Evolutionary conservation across 2,888 invertebrate genomes (phyloP), one percentile per base, ranked within the genome.

Genomic region (Ptycholaimellus sp.): DNA sequence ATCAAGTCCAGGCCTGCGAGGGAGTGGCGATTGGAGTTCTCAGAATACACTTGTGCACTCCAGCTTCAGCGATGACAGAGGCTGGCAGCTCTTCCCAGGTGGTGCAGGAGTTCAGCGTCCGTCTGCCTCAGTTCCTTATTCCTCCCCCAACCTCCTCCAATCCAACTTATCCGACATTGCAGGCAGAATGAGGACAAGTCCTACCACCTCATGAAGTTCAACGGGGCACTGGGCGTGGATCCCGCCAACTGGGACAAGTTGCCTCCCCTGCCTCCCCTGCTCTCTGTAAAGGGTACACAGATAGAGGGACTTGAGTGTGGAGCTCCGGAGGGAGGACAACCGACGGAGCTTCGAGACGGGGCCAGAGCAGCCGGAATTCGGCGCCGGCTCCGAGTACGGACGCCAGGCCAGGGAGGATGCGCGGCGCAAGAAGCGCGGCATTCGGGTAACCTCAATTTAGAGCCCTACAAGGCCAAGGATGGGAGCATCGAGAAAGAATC

Each of bases 361-460:
- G 4, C 19, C 5, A 3, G 21, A 22, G 11, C 31, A 13, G 9
- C 43, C 46, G 40, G 51, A 51, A 23, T 51, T 42, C 38, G 54
- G 56, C n/a, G 54, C 48, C 29, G 54, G 53, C 3, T 45, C 46
- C n/a, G 56, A 51, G 33, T 53, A 48, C 40, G 54, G 56, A 21
- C 41, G 46, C 30, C 53, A 54, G 20, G 53, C 51, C 1, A 39
- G 56, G 11, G 53, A 53, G 27, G 51, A 53, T 39, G 52, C 53
- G 2, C 30, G 56, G 20, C 42, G 54, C 6, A 57, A 57, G 40
- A 53, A 50, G 35, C 49, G 45, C 34, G 56, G 56, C 3, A n/a
- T n/a, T n/a, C n/a, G n/a, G n/a, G n/a, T n/a, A n/a, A n/a, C n/a
- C n/a, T n/a, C n/a, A n/a, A n/a, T n/a, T n/a, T n/a, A n/a, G n/a